phyloP scores from a whole-genome alignment of 1,140 invertebrate species.

The Agrypnia vestita region DNA sequence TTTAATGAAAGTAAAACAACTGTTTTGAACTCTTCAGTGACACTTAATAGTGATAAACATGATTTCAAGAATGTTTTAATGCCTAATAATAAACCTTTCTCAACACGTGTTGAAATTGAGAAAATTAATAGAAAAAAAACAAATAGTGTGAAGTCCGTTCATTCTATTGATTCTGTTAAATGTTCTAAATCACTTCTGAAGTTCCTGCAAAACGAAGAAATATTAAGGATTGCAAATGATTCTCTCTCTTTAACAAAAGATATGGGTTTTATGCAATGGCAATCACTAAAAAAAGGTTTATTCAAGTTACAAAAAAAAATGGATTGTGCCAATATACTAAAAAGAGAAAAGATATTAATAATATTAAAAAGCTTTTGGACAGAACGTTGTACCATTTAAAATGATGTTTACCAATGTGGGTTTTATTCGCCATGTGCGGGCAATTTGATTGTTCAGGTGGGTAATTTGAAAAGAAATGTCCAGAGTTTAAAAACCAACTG shows the following conservation, averaged over 20 bases:
- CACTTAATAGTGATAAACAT: no score
- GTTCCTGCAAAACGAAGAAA: conserved; percentile 67
- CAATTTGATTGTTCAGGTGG: no score
- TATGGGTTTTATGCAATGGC: conserved; percentile 70
- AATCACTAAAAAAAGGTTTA: conserved; percentile 53
- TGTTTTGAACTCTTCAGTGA: no score
- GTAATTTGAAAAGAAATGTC: no score
- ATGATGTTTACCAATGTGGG: no score
- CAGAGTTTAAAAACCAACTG: no score
- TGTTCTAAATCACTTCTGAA: conserved; percentile 63
- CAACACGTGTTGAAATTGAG: no score
- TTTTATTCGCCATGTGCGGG: no score
- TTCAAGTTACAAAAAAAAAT: conserved; percentile 33
- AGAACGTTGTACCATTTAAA: conserved; percentile 32
- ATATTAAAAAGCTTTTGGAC: conserved; percentile 48
- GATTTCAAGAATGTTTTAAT: no score
- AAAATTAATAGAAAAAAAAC: conserved; percentile 1
- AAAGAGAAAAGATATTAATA: conserved; percentile 26
- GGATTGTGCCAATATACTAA: conserved; percentile 21
- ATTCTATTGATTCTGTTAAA: conserved; percentile 64
- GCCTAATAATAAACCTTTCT: no score
- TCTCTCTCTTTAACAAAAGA: conserved; percentile 65
- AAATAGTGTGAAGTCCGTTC: background rate
- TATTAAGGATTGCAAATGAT: conserved; percentile 64
- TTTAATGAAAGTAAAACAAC: no score